A percentile compares a stretch with the other conserved stretches of the same genome.
Conservation (phyloP, 1,140 invertebrate species). For the Apis dorsata region DNA sequence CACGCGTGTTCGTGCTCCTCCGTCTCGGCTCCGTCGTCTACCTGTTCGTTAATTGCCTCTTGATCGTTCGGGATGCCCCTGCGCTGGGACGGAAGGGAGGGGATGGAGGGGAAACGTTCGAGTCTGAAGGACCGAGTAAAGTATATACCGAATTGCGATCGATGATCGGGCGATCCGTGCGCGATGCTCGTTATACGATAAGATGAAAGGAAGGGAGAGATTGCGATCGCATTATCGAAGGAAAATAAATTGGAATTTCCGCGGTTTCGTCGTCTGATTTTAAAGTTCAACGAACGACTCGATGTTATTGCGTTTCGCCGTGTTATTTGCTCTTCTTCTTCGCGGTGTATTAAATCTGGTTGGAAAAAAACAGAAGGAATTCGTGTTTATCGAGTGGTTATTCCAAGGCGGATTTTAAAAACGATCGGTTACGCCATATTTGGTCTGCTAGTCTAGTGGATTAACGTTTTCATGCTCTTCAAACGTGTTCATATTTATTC, state of each 20-base stretch:
- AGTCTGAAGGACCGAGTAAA: background rate
- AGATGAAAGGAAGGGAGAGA: background rate
- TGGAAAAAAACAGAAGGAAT: background rate
- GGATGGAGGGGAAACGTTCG: background rate
- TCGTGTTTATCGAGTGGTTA: background rate
- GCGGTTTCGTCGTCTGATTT: too few relatives aligned
- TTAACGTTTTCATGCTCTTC: background rate
- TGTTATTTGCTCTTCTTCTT: background rate
- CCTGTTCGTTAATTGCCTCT: constrained; percentile 12
- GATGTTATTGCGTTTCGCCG: too few relatives aligned
- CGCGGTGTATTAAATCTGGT: background rate
- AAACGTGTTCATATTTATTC: background rate
- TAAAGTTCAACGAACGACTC: too few relatives aligned
- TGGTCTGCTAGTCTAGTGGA: background rate
- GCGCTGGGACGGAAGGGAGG: background rate
- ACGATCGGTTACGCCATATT: background rate
- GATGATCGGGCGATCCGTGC: background rate
- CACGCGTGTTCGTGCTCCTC: background rate
- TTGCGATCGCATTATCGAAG: background rate
- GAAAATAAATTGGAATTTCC: background rate
- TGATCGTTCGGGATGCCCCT: background rate
- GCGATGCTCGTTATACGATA: background rate
- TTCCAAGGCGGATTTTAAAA: background rate
- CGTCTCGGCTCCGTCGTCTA: background rate
- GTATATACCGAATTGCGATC: background rate